These are phyloP conservation scores for Suncus etruscus DNA, from an alignment of 2,113 vertebrate genomes.

Conservation along the genomic window DNA sequence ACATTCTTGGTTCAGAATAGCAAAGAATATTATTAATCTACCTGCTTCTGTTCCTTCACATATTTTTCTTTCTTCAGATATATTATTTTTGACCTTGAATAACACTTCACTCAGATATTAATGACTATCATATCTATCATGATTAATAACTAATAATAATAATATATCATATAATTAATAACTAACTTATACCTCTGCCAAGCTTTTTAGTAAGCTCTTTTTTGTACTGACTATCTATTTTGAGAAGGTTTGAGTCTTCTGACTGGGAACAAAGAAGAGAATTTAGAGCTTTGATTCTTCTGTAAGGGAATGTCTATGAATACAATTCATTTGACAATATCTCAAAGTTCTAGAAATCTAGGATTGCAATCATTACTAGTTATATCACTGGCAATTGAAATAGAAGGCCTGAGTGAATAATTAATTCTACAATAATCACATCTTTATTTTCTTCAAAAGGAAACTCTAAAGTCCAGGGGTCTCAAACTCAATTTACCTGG, in stretches of 20 bases:
- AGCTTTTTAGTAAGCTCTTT: not conserved
- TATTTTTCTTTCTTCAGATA: not conserved
- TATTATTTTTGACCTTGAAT: no score
- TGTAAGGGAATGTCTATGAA: not conserved
- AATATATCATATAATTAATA: no score
- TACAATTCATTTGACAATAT: not conserved
- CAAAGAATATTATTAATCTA: not conserved
- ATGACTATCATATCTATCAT: not conserved
- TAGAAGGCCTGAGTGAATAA: slow-evolving; percentile 30
- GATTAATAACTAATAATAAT: no score
- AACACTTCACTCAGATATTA: not conserved
- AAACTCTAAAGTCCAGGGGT: not conserved
- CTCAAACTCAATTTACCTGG: no score
- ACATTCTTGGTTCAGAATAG: no score
- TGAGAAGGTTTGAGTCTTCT: not conserved
- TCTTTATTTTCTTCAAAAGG: slow-evolving; percentile 27
- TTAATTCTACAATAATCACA: not conserved
- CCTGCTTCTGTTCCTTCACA: no score
- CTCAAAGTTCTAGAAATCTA: not conserved
- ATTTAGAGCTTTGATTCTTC: not conserved
- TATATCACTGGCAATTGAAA: not conserved
- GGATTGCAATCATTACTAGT: not conserved
- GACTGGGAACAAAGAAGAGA: no score
- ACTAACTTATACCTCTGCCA: no score
- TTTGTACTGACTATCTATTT: not conserved